Evolutionary conservation across 2,797 vertebrate genomes (phyloP).

Genomic region (Acridotheres tristis): DNA sequence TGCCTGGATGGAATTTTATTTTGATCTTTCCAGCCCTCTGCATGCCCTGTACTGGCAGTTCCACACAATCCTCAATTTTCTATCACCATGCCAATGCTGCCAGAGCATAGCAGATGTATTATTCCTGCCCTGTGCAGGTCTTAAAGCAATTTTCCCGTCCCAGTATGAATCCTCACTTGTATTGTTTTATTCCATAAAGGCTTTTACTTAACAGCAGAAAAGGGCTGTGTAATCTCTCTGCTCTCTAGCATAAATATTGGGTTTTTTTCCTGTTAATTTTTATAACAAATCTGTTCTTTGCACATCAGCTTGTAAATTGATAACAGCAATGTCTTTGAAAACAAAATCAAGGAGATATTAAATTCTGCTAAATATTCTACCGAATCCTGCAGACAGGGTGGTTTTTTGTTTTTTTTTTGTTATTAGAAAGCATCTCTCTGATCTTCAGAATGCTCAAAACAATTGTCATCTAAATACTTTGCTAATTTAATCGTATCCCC

Average conservation of each 20-base stretch:
- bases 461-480: background rate
- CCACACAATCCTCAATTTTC: background rate
- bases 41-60: background rate
- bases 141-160: constrained; percentile 20
- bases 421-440: background rate
- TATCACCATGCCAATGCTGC: background rate
- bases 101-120: background rate
- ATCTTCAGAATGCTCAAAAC: background rate
- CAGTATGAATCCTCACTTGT: background rate
- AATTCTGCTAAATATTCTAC: constrained; percentile 32
- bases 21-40: background rate
- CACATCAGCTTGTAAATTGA: background rate
- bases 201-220: constrained; percentile 25
- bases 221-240: background rate
- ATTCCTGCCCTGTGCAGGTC: background rate
- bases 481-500: background rate
- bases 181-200: constrained; percentile 36
- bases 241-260: background rate
- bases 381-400: background rate
- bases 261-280: background rate
- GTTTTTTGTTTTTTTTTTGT: background rate
- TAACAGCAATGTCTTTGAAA: background rate
- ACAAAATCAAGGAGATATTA: background rate
- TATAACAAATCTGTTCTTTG: background rate
- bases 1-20: background rate